phyloP scores from a whole-genome alignment of 1,140 invertebrate genomes.

The Sarcophaga peregrina region DNA sequence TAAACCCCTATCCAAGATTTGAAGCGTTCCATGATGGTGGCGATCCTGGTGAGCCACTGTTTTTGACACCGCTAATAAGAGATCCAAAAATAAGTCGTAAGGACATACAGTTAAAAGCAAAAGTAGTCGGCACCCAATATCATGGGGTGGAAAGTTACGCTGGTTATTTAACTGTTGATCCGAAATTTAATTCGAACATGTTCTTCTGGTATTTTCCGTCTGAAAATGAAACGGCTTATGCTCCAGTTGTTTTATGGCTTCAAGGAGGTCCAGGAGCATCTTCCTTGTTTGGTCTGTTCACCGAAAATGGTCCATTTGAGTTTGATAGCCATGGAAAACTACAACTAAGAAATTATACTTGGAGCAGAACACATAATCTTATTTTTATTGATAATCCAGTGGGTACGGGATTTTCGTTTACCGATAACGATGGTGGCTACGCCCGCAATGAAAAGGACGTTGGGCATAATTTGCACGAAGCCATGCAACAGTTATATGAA shows the following conservation, averaged over 20 bases:
- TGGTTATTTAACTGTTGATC: conserved; percentile 82
- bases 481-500: conserved; percentile 78
- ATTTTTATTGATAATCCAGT: conserved; percentile 91
- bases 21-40: conserved; percentile 53
- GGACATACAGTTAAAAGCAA: conserved; percentile 52
- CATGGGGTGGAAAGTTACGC: conserved; percentile 60
- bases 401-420: conserved; percentile 83
- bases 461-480: conserved; percentile 74
- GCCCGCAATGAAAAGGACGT: conserved; percentile 75
- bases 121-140: conserved; percentile 53
- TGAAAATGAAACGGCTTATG: conserved; percentile 65
- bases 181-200: conserved; percentile 81
- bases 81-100: conserved; percentile 47
- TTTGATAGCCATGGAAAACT: conserved; percentile 71
- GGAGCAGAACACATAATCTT: conserved; percentile 79
- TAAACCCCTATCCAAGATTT: conserved; percentile 62
- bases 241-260: conserved; percentile 85
- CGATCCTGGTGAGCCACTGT: conserved; percentile 60
- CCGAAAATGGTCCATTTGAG: conserved; percentile 83
- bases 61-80: conserved; percentile 57
- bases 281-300: conserved; percentile 83
- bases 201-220: conserved; percentile 93
- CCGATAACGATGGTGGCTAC: conserved; percentile 73
- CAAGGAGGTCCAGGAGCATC: conserved; percentile 86
- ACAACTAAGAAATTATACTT: conserved; percentile 75